Conservation (phyloP, 2,113 vertebrate genomes). For the Myiozetetes cayanensis region DNA sequence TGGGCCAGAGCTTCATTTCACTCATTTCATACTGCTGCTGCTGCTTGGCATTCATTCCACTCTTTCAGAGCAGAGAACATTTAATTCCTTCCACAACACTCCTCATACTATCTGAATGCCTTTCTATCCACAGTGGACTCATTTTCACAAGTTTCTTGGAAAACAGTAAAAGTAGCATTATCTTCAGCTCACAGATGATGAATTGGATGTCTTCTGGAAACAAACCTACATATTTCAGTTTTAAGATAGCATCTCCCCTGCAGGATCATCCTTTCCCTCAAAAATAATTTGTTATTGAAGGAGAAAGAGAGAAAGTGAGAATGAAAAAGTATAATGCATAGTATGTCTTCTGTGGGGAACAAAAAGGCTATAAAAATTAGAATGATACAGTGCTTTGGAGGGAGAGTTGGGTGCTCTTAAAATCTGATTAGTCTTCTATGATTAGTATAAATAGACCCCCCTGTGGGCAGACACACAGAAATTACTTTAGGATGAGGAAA, state of each 20-base stretch:
- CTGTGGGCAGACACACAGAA: neutral
- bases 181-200: neutral
- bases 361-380: neutral
- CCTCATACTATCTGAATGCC: neutral
- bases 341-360: neutral
- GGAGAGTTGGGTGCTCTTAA: neutral
- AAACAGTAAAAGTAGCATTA: neutral
- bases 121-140: neutral
- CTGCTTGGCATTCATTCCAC: neutral
- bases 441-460: neutral
- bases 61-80: neutral
- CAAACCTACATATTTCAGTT: neutral
- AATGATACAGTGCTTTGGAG: neutral
- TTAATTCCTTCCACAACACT: neutral
- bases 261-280: neutral
- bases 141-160: neutral
- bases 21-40: neutral
- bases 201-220: neutral
- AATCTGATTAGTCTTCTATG: neutral
- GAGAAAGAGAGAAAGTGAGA: neutral
- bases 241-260: neutral
- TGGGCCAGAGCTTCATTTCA: neutral
- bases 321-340: neutral
- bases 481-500: neutral
- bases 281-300: neutral